These are phyloP conservation scores for Cataglyphis cursor DNA, from an alignment of 2,888 invertebrate genomes.

Conservation along the genomic window DNA sequence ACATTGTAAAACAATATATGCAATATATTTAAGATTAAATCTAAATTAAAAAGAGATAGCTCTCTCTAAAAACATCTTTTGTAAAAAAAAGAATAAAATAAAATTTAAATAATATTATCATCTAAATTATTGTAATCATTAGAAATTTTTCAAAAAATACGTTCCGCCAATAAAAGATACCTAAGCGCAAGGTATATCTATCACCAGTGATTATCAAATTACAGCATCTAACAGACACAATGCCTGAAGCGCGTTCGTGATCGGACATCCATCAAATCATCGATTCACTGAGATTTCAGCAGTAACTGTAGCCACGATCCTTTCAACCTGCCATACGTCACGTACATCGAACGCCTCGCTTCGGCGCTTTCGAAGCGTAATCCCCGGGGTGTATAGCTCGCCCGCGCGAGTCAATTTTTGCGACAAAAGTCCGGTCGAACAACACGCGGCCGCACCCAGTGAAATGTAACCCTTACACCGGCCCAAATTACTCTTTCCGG, in stretches of 20 bases:
- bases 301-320: conserved; percentile 47
- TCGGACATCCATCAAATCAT: conserved; percentile 45
- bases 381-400: conserved; percentile 47
- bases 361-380: conserved; percentile 49
- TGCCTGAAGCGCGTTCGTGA: neutral
- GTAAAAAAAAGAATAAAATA: neutral
- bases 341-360: conserved; percentile 48
- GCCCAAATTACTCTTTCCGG: conserved; percentile 41
- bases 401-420: conserved; percentile 48
- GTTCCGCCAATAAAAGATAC: neutral
- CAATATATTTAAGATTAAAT: neutral
- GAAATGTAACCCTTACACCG: conserved; percentile 40
- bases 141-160: neutral
- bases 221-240: neutral
- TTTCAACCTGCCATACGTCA: conserved; percentile 49
- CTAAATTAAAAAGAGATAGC: neutral
- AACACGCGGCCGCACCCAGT: conserved; percentile 23
- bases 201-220: neutral
- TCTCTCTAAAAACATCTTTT: neutral
- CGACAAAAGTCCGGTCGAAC: conserved; percentile 49
- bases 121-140: neutral
- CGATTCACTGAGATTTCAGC: conserved; percentile 45
- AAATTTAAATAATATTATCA: neutral
- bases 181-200: neutral
- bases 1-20: neutral